phyloP scores from a whole-genome alignment of 2,797 vertebrate genomes.

The Melopsittacus undulatus region DNA sequence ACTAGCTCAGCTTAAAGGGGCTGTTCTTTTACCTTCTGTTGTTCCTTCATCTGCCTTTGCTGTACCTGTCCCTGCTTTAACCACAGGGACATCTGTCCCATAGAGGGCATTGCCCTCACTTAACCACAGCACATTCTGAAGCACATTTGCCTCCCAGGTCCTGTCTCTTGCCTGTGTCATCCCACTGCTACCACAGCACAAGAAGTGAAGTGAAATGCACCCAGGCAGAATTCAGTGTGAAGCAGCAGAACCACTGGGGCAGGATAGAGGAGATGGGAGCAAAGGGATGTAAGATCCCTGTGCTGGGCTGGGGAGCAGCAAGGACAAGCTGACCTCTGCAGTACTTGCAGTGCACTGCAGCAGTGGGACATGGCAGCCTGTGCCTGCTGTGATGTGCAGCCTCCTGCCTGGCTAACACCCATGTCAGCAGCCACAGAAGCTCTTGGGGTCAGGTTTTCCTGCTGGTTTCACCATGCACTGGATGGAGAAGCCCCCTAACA shows the following conservation, averaged over 20 bases:
- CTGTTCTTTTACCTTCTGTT: background rate
- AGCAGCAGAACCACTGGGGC: background rate
- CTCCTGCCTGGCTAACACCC: too few relatives aligned
- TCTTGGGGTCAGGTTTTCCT: background rate
- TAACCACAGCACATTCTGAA: background rate
- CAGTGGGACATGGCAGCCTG: background rate
- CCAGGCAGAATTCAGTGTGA: background rate
- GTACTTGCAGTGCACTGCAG: background rate
- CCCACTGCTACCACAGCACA: background rate
- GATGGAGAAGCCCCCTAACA: background rate
- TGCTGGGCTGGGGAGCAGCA: background rate
- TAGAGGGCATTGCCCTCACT: background rate
- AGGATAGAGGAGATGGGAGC: background rate
- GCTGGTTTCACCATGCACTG: background rate
- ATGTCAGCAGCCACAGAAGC: fast-evolving
- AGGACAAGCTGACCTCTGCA: background rate
- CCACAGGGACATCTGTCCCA: background rate
- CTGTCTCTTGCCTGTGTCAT: background rate
- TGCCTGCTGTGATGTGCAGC: background rate
- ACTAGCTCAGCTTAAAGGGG: background rate
- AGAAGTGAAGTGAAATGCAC: background rate
- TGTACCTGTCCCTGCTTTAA: background rate
- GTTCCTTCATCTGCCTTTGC: background rate
- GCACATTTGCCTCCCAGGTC: background rate
- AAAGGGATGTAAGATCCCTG: fast-evolving